These are phyloP conservation scores for Drosophila erecta DNA, from an alignment of 1,140 invertebrate species.

Conservation along the genomic window DNA sequence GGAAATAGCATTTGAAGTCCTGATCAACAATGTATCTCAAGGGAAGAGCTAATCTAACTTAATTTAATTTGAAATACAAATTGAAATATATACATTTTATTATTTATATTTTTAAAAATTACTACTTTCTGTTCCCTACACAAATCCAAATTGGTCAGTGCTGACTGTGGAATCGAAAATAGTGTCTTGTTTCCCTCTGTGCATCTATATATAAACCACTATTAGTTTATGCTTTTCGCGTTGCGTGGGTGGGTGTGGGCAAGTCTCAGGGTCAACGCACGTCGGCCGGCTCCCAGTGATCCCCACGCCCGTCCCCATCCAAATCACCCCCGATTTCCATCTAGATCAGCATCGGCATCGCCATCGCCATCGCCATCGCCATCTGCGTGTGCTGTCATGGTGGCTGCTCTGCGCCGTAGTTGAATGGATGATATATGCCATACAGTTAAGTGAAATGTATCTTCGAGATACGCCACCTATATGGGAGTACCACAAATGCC, in stretches of 20 bases:
- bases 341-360: slow-evolving; percentile 32
- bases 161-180: not conserved
- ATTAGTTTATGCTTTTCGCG: slow-evolving; percentile 75
- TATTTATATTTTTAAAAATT: no score
- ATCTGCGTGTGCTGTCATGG: slow-evolving; percentile 60
- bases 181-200: slow-evolving; percentile 26
- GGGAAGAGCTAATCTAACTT: no score
- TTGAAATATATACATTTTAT: no score
- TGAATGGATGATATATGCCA: slow-evolving; percentile 75
- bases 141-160: not conserved
- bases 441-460: slow-evolving; percentile 80
- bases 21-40: no score
- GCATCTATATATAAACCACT: slow-evolving; percentile 48
- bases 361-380: slow-evolving; percentile 19
- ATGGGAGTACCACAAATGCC: slow-evolving; percentile 34
- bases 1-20: no score
- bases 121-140: not conserved
- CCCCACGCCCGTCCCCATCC: slow-evolving; percentile 6
- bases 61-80: no score
- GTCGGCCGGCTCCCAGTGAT: slow-evolving; percentile 29
- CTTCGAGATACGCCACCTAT: slow-evolving; percentile 50
- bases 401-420: slow-evolving; percentile 34
- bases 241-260: slow-evolving; percentile 71
- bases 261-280: slow-evolving; percentile 76
- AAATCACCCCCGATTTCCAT: slow-evolving; percentile 19